Evolutionary conservation across 1,140 invertebrate species (phyloP), one percentile per base, ranked within the genome.

Genomic region (Sitophilus oryzae): DNA sequence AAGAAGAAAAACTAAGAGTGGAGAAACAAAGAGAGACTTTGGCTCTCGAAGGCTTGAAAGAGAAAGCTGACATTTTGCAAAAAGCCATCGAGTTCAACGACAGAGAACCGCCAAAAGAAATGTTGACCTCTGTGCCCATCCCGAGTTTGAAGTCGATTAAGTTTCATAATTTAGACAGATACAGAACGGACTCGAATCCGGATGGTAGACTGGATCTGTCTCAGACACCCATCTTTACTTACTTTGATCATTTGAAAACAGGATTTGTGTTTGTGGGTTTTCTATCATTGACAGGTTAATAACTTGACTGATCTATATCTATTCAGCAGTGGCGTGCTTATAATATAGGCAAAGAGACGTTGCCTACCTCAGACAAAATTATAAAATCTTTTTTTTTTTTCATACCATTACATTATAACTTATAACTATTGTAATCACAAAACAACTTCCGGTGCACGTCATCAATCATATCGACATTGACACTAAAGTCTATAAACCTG

Each of bases 261-360:
- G 89, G 89, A 66, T 93, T 93, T 76, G 80, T 92, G 58, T 86
- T 91, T 74, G 89, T 92, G 70, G 79, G 83, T 81, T 55, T 16
- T 6, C 16, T 14, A 14, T 36, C 6, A 8, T 10, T 14, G 25
- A 6, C 9, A 37, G 18, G 6, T 37, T 15, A 47, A 30, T 16
- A 15, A 20, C 16, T 40, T 38, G 37, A 30, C 23, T 49, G 8
- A 19, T 30, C 37, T 37, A n/a, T 16, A 38, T 38, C 14, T n/a
- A 38, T 1, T n/a, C n/a, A n/a, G n/a, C n/a, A n/a, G n/a, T n/a
- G n/a, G n/a, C n/a, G n/a, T n/a, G n/a, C n/a, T n/a, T n/a, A n/a
- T n/a, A n/a, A n/a, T n/a, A n/a, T n/a, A n/a, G n/a, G n/a, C n/a
- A n/a, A n/a, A n/a, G n/a, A n/a, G n/a, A n/a, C n/a, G n/a, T n/a